Base-by-base conservation (phyloP, 2,113 vertebrate genomes). In the Trochalopteron elliotii region DNA sequence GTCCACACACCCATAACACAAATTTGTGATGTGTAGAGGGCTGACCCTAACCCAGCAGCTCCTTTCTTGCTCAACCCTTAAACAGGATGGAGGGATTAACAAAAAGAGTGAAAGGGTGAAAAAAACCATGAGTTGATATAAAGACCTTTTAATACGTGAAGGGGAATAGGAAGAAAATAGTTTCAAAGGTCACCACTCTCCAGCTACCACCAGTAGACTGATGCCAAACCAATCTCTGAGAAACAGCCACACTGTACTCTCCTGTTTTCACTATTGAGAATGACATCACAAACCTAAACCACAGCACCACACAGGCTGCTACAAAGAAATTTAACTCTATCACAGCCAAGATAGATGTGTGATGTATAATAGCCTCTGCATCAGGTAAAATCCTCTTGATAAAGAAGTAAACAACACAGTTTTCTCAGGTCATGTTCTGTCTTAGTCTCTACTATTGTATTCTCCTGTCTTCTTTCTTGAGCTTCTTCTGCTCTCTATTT, bases 101-200 rank as follows among this genome's bases (percentile, higher is more conserved):
- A 0, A 12, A 52, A 87, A 68, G 5, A 53, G 14, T 0, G 0
- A 45, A 78, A 85, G 39, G 5, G 24, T 79, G 60, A 37, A 90
- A 68, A 68, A 79, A 81, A 21, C 1, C 21, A 52, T 13, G 8
- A 57, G 19, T 17, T n/a, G 14, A 47, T n/a, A 57, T 39, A 50
- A 82, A 63, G n/a, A 49, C 31, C 3, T 1, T 47, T 31, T 70
- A 70, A 15, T 55, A 76, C 83, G 18, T 56, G n/a, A 88, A 75
- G 6, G 1, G 4, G 3, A 11, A 30, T 4, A 25, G 11, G 2
- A 2, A 7, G 10, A 55, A 20, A 70, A 11, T 18, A 14, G 10
- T 42, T n/a, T 70, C 23, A 64, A 69, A 78, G 37, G 19, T n/a
- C 72, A 22, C 44, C 19, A 44, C 28, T 49, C n/a, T 76, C 40